These are phyloP conservation scores for Phoenicopterus ruber DNA, from an alignment of 2,113 vertebrate species.

Conservation along the genomic window DNA sequence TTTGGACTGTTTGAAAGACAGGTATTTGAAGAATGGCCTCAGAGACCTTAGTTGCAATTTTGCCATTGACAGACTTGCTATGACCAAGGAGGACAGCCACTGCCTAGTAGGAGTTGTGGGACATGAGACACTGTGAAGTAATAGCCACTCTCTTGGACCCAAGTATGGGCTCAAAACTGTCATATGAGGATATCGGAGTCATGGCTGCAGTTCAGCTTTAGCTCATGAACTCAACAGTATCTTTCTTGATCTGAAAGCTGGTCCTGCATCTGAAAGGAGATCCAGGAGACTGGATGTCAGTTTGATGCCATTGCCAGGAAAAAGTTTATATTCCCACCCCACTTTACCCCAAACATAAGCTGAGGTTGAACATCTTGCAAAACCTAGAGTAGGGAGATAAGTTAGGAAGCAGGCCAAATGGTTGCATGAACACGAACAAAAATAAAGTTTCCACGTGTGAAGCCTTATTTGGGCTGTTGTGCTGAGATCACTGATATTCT, in stretches of 20 bases:
- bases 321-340: not conserved
- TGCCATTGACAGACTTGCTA: not conserved
- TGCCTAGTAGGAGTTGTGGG: rapidly evolving
- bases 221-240: not conserved
- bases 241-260: not conserved
- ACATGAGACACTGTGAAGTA: not conserved
- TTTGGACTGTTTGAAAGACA: not conserved
- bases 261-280: not conserved
- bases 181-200: not conserved
- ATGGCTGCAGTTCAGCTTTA: not conserved
- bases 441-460: not conserved
- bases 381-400: not conserved
- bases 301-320: not conserved
- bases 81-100: not conserved
- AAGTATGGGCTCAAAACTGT: not conserved
- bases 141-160: not conserved
- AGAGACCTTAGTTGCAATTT: not conserved
- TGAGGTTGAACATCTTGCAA: not conserved
- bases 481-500: not conserved
- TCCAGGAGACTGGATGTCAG: no score
- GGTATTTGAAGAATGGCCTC: not conserved
- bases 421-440: not conserved
- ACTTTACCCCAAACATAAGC: not conserved
- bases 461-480: not conserved
- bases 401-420: not conserved